These are phyloP conservation scores for Lordiphosa mommai DNA, from an alignment of 1,140 invertebrate species.

Conservation along the genomic window DNA sequence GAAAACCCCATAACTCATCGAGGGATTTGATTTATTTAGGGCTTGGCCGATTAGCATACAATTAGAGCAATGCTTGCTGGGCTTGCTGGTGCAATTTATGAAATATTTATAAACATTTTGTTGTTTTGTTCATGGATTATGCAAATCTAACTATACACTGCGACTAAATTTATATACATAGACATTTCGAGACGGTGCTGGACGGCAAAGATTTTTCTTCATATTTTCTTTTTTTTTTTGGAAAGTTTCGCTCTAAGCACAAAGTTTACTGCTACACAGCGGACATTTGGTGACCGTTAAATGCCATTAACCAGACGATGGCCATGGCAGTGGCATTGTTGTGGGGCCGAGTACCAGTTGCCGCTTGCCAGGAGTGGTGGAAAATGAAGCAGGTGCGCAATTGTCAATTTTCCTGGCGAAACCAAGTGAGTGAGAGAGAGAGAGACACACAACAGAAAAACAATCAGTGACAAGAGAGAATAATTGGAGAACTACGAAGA, in stretches of 20 bases:
- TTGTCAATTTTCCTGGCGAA: constrained; percentile 69
- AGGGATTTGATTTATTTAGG: constrained; percentile 59
- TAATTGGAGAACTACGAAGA: constrained; percentile 10
- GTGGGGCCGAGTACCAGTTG: constrained; percentile 19
- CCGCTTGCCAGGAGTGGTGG: constrained; percentile 33
- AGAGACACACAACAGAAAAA: constrained; percentile 45
- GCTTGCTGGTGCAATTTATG: constrained; percentile 43
- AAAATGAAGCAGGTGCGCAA: constrained; percentile 76
- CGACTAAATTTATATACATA: constrained; percentile 15
- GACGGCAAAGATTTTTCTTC: neutral
- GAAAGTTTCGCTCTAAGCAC: constrained; percentile 44
- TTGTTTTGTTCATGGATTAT: constrained; percentile 26
- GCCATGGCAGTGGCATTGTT: constrained; percentile 63
- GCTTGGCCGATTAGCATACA: constrained; percentile 62
- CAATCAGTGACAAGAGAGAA: constrained; percentile 54
- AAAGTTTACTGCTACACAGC: constrained; percentile 74
- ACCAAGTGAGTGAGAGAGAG: constrained; percentile 17
- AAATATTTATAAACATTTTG: constrained; percentile 42
- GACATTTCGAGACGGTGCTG: constrained; percentile 5
- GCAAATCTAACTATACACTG: constrained; percentile 42
- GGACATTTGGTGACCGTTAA: constrained; percentile 71
- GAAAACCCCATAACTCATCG: constrained; percentile 52
- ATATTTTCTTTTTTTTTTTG: constrained; percentile 35
- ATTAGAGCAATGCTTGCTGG: constrained; percentile 58
- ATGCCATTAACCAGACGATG: constrained; percentile 73